Evolutionary conservation across 2,888 invertebrate species (phyloP), one percentile per base, ranked within the genome.

Genomic region (Lithophane semibrunnea): DNA sequence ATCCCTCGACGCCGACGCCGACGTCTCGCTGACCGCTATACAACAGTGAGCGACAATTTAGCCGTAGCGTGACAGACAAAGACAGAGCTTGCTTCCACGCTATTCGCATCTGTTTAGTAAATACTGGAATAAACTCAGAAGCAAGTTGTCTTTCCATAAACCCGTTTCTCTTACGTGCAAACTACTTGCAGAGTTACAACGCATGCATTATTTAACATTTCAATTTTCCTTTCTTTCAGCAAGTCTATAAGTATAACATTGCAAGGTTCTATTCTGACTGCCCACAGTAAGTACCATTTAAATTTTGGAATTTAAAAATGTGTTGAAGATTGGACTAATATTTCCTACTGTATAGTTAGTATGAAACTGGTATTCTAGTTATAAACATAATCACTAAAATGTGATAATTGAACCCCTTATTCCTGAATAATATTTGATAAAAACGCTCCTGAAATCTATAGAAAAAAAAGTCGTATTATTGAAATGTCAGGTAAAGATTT

Each of bases 311-410:
- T 84, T 79, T 65, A 82, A 86, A 82, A 75, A 84, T 86, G 71
- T 80, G 90, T 86, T 88, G 80, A 80, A 67, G 71, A 89, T 85
- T 82, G 81, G 81, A 88, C 79, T 86, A 88, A 82, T 88, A 89
- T 88, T 90, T 88, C 89, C 89, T 85, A 81, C 79, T 90, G 90
- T 92, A 91, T 90, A 92, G 84, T 89, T 86, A 88, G 79, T 79
- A 80, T 82, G 65, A 86, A 88, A 80, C 89, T 82, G 87, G 84
- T 91, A 88, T 87, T 89, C 84, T 91, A 92, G 91, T 83, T 91
- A 90, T 83, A 84, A 70, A 91, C 88, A 91, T 92, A 91, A 93
- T 94, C 93, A 93, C 93, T 85, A 88, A 90, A 88, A 86, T 93
- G 94, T 94, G 94, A 93, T 93, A 93, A 88, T 91, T 90, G 0